phyloP scores from a whole-genome alignment of 2,797 vertebrate species.

The Tarsius wallacei region DNA sequence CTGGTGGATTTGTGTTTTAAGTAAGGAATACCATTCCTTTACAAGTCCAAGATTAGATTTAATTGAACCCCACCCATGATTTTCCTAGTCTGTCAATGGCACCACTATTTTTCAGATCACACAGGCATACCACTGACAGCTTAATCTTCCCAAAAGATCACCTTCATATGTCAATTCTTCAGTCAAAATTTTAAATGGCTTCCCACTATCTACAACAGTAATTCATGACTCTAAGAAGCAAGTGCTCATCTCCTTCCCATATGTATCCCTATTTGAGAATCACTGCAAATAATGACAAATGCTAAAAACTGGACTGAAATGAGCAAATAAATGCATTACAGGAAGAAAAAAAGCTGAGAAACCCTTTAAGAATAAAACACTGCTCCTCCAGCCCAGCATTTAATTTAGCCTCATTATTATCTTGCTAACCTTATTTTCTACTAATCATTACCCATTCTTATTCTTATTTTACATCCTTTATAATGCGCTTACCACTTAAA shows the following conservation, averaged over 20 bases:
- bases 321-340: constrained; percentile 35
- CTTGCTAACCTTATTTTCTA: constrained; percentile 42
- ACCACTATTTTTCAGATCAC: constrained; percentile 69
- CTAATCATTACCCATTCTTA: background rate
- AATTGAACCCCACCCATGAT: constrained; percentile 62
- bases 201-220: constrained; percentile 5
- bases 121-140: constrained; percentile 52
- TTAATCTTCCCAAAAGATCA: constrained; percentile 70
- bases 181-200: constrained; percentile 27
- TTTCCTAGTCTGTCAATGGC: constrained; percentile 63
- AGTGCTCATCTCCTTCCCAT: background rate
- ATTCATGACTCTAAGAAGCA: constrained; percentile 44
- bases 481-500: too few species aligned
- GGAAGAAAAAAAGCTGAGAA: constrained; percentile 25
- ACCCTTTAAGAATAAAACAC: constrained; percentile 34
- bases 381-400: background rate
- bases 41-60: constrained; percentile 67
- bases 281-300: background rate
- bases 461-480: background rate
- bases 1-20: constrained; percentile 73
- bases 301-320: constrained; percentile 17
- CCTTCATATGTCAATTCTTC: constrained; percentile 67
- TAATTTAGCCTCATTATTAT: constrained; percentile 6
- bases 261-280: constrained; percentile 6
- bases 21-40: constrained; percentile 74